phyloP scores from a whole-genome alignment of 2,888 invertebrate species.

The Eueremaeus valkanovi region DNA sequence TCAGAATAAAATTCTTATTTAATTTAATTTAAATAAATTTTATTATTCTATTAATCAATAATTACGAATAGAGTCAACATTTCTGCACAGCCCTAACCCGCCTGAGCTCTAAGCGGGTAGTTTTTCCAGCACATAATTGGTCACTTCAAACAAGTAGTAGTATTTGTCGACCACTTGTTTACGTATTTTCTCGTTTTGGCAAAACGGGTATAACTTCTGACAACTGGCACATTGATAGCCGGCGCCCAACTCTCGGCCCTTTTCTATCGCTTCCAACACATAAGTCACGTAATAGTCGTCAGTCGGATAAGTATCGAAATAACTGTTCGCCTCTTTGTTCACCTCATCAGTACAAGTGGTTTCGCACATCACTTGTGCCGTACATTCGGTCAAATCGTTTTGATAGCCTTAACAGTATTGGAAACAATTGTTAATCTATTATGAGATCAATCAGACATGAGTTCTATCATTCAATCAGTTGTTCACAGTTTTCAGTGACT shows the following conservation, averaged over 20 bases:
- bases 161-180: conserved; percentile 38
- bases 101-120: conserved; percentile 32
- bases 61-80: neutral
- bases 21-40: neutral
- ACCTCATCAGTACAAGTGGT: conserved; percentile 35
- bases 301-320: conserved; percentile 41
- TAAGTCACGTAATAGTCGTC: conserved; percentile 39
- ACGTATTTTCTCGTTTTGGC: conserved; percentile 25
- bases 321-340: conserved; percentile 38
- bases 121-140: conserved; percentile 39
- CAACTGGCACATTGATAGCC: conserved; percentile 35
- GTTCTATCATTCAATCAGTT: no score
- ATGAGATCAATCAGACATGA: no score
- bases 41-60: neutral
- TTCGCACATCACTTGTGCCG: conserved; percentile 41
- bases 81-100: neutral
- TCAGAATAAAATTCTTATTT: neutral
- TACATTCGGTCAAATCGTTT: conserved; percentile 40
- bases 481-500: no score
- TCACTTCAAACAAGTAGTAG: conserved; percentile 38
- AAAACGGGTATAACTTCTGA: conserved; percentile 27
- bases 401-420: conserved; percentile 25
- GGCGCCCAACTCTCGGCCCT: conserved; percentile 37
- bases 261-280: conserved; percentile 38
- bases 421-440: neutral